Conservation (phyloP, 1,140 invertebrate genomes). For the Myzus persicae region DNA sequence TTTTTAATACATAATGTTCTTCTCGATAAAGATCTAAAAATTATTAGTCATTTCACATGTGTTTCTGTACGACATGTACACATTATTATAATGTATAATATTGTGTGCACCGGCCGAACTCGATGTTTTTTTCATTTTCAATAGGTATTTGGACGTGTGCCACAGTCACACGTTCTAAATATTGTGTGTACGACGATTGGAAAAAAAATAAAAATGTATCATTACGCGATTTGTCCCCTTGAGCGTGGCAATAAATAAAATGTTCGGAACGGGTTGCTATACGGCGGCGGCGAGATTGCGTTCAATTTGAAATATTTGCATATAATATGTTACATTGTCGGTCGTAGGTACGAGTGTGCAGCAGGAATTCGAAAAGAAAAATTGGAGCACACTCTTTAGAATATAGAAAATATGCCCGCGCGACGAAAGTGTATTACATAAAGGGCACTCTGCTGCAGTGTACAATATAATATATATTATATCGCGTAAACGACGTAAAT, state of each 20-base stretch:
- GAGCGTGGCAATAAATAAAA: slow-evolving; percentile 17
- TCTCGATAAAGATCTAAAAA: not conserved
- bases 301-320: slow-evolving; percentile 28
- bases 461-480: not conserved
- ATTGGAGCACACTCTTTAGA: slow-evolving; percentile 1
- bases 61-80: not conserved
- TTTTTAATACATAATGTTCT: not conserved
- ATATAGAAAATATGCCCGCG: not conserved
- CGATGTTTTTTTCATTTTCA: not conserved
- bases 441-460: not conserved
- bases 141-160: slow-evolving; percentile 13
- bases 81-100: slow-evolving; percentile 11
- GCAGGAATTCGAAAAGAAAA: not conserved
- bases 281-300: not conserved
- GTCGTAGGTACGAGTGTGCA: not conserved
- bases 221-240: slow-evolving; percentile 18
- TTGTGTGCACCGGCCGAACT: not conserved
- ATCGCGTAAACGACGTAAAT: slow-evolving; percentile 8
- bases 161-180: slow-evolving; percentile 24
- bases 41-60: slow-evolving; percentile 9
- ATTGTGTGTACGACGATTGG: not conserved
- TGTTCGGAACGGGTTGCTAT: not conserved
- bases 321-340: slow-evolving; percentile 8
- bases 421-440: slow-evolving; percentile 14
- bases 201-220: slow-evolving; percentile 16